phyloP scores from a whole-genome alignment of 2,888 invertebrate genomes.

The Drosophila mimica region DNA sequence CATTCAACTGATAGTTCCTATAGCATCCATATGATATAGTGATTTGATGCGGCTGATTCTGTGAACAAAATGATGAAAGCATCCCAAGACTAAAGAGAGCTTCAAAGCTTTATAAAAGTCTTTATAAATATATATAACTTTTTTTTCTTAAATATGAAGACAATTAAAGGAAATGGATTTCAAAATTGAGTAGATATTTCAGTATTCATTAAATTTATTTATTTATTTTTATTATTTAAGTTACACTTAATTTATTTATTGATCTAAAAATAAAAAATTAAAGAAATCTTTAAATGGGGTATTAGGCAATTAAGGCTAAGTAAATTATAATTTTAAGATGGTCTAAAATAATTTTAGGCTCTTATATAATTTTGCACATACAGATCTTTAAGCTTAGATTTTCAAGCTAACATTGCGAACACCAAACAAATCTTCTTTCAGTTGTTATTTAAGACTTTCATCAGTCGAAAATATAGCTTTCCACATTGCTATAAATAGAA shows the following conservation, averaged over 20 bases:
- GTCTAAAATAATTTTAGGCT: neutral
- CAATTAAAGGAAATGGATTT: fast-evolving
- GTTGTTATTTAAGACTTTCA: neutral
- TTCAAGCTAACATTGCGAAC: fast-evolving
- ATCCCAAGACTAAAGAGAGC: neutral
- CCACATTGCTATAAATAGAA: no score
- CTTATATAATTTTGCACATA: neutral
- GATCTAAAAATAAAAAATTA: neutral
- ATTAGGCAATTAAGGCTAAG: fast-evolving
- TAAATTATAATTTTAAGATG: neutral
- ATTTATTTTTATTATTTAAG: fast-evolving
- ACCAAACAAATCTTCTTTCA: neutral
- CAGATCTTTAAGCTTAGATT: neutral
- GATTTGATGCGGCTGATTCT: fast-evolving
- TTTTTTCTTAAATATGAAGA: neutral
- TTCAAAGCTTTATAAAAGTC: neutral
- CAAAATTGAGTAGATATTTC: neutral
- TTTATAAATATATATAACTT: neutral
- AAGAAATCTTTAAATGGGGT: neutral
- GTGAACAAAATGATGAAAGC: neutral
- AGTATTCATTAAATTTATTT: fast-evolving
- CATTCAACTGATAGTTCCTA: neutral
- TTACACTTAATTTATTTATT: neutral
- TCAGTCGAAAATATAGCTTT: neutral
- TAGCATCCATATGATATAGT: neutral